Evolutionary conservation across 2,888 invertebrate genomes (phyloP), one percentile per base, ranked within the genome.

Genomic region (Incurvaria masculella): DNA sequence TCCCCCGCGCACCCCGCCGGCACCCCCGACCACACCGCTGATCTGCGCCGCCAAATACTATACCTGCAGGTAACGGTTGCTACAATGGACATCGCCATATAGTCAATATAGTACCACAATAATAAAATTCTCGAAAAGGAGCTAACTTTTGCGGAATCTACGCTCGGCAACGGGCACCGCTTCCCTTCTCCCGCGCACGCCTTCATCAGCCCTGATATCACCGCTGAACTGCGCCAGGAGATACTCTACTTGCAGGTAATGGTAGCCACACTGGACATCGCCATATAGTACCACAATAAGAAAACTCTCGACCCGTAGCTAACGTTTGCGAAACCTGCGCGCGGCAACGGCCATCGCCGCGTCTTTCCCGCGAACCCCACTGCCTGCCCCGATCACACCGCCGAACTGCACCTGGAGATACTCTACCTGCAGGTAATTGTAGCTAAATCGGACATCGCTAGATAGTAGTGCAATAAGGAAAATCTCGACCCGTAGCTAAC

Each of bases 61-160:
- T 90, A 88, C 72, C 80, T 91, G 67, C 90, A 90, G 82, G 89
- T 84, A 69, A 53, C 23, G 10, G 23, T 23, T n/a, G n/a, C 23
- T 5, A 23, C 23, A 23, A 23, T 23, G 23, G 5, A 23, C 23
- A 23, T 23, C 23, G 5, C 23, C n/a, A n/a, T n/a, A n/a, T n/a
- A n/a, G n/a, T n/a, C n/a, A n/a, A n/a, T n/a, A n/a, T n/a, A n/a
- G n/a, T n/a, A n/a, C n/a, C n/a, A n/a, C n/a, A n/a, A n/a, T n/a
- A n/a, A n/a, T n/a, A n/a, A 91, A 79, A 88, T 90, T 85, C 88
- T 89, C 85, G 90, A 89, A 86, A 89, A 90, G 84, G 90, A 91
- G 82, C 86, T 89, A 66, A 85, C 75, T 78, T 69, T 76, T 79
- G 68, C 72, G 71, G 78, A 79, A 70, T 68, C 78, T 75, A n/a